Conservation (phyloP, 2,888 invertebrate genomes). For the Cordilura impudica region DNA sequence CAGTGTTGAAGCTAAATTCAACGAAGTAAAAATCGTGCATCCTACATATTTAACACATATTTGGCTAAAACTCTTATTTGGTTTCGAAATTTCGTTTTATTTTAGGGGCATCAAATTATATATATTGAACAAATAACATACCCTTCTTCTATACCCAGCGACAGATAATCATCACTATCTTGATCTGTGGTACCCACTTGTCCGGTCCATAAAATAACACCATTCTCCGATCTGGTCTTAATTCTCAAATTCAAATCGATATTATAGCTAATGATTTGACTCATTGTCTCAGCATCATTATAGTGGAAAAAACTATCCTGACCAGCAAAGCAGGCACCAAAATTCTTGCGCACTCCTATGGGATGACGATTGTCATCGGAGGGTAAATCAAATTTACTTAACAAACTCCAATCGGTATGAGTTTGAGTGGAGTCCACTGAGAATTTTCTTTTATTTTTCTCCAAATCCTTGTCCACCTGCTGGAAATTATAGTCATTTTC, state of each 20-base stretch:
- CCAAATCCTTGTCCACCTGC: neutral
- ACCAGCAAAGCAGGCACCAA: constrained; percentile 88
- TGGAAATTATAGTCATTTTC: neutral
- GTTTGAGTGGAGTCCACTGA: constrained; percentile 67
- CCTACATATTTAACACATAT: no score
- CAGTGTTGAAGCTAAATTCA: no score
- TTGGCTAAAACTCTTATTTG: no score
- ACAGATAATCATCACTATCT: constrained; percentile 86
- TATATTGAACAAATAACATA: no score
- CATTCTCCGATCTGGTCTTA: constrained; percentile 84
- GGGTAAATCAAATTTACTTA: constrained; percentile 72
- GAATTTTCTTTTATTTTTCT: neutral
- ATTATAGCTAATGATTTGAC: constrained; percentile 89
- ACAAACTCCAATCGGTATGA: constrained; percentile 73
- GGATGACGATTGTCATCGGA: constrained; percentile 70
- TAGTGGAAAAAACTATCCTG: constrained; percentile 92
- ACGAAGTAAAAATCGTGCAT: no score
- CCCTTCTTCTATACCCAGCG: constrained; percentile 90
- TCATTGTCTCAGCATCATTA: constrained; percentile 90
- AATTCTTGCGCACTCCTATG: constrained; percentile 74
- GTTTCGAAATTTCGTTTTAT: no score
- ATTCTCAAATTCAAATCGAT: constrained; percentile 93
- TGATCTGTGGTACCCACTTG: constrained; percentile 80
- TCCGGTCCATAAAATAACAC: constrained; percentile 92
- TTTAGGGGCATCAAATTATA: no score